phyloP scores from a whole-genome alignment of 1,140 invertebrate species.

The Hyles euphorbiae region DNA sequence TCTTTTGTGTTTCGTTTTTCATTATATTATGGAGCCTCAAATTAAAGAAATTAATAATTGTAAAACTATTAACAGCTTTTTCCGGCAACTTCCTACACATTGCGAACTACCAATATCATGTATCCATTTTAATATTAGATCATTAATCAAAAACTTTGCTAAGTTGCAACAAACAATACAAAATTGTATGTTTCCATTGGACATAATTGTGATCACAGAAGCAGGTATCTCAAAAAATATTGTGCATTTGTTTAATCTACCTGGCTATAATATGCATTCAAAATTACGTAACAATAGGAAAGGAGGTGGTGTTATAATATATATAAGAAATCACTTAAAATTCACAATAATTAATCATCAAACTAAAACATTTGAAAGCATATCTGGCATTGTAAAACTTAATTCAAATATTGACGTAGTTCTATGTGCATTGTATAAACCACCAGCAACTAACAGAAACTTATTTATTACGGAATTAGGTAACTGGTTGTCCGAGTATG shows the following conservation, averaged over 20 bases:
- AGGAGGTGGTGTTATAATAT: slow-evolving; percentile 35
- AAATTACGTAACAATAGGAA: slow-evolving; percentile 22
- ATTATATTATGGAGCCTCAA: slow-evolving; percentile 10
- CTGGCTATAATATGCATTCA: slow-evolving; percentile 32
- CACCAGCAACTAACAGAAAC: slow-evolving; percentile 26
- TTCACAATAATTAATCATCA: slow-evolving; percentile 17
- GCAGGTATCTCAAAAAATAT: slow-evolving; percentile 25
- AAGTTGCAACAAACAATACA: slow-evolving; percentile 25
- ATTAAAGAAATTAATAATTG: slow-evolving; percentile 26
- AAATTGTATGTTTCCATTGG: slow-evolving; percentile 20
- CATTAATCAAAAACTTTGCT: slow-evolving; percentile 26
- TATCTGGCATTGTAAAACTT: slow-evolving; percentile 23
- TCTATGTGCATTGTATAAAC: slow-evolving; percentile 34
- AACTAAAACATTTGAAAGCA: slow-evolving; percentile 17
- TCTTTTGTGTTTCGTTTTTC: background rate
- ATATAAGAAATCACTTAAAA: slow-evolving; percentile 28
- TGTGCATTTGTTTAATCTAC: slow-evolving; percentile 24
- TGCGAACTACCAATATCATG: slow-evolving; percentile 15
- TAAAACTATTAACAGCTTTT: slow-evolving; percentile 18
- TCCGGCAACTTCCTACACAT: slow-evolving; percentile 17
- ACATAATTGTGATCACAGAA: slow-evolving; percentile 34
- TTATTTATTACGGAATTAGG: slow-evolving; percentile 30
- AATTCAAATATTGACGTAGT: slow-evolving; percentile 8
- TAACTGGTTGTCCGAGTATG: slow-evolving; percentile 16
- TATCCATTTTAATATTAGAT: slow-evolving; percentile 29